Conservation (phyloP, 2,797 vertebrate species). For the Remorina albescens region DNA sequence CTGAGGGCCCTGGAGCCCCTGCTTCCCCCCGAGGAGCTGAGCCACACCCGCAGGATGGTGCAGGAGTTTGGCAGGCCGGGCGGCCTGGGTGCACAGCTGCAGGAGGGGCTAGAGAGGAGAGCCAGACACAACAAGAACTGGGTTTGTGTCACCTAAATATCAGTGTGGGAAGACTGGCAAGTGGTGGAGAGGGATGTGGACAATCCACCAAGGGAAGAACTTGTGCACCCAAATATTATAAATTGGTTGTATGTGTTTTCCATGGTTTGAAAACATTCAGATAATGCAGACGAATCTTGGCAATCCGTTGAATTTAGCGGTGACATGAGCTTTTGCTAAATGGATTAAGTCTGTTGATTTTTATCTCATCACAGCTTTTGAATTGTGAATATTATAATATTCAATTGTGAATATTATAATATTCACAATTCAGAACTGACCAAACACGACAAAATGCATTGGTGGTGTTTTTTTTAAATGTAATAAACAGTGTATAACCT, state of each 20-base stretch:
- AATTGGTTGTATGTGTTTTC: not conserved
- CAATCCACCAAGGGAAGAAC: no score
- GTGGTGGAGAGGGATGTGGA: slow-evolving; percentile 16
- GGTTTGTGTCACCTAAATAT: slow-evolving; percentile 77
- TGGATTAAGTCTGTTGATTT: not conserved
- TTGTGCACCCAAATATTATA: not conserved
- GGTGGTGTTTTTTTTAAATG: no score
- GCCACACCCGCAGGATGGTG: slow-evolving; percentile 84
- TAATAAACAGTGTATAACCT: no score
- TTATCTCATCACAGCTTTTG: not conserved
- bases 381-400: no score
- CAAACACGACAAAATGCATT: no score
- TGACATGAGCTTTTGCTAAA: no score
- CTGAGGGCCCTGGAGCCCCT: slow-evolving; percentile 86
- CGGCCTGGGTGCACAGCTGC: slow-evolving; percentile 83
- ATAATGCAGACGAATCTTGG: not conserved
- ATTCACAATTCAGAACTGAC: no score
- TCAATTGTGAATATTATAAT: no score
- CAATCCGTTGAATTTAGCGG: not conserved
- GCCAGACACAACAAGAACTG: slow-evolving; percentile 85
- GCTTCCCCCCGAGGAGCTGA: slow-evolving; percentile 84
- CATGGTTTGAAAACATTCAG: not conserved
- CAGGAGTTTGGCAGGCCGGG: slow-evolving; percentile 77
- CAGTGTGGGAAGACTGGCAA: slow-evolving; percentile 33
- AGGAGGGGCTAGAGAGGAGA: slow-evolving; percentile 82